These are phyloP conservation scores for Callyntrura guangdongensis DNA, from an alignment of 2,888 invertebrate genomes.

Conservation along the genomic window DNA sequence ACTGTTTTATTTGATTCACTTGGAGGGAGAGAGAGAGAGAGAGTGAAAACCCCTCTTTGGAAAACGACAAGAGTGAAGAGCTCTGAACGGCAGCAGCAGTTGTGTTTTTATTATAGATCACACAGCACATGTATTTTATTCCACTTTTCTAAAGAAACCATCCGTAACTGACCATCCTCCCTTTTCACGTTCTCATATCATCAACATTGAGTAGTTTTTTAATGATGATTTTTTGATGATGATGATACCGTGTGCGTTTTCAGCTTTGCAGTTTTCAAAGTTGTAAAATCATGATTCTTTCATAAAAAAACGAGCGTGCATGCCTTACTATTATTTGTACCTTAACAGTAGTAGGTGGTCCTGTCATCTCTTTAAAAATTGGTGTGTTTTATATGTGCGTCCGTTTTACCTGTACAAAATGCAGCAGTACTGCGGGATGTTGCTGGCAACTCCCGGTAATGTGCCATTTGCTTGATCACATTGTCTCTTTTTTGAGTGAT, in stretches of 20 bases:
- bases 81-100: too few relatives aligned
- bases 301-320: neutral
- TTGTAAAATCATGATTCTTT: constrained; percentile 57
- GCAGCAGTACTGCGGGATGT: neutral
- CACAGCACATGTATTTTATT: neutral
- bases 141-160: constrained; percentile 61
- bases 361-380: constrained; percentile 70
- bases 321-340: constrained; percentile 69
- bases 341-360: constrained; percentile 75
- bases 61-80: neutral
- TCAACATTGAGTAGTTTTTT: constrained; percentile 6
- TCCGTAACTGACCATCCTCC: constrained; percentile 72
- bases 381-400: neutral
- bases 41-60: constrained; percentile 22
- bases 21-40: too few relatives aligned
- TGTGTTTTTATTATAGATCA: constrained; percentile 8
- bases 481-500: constrained; percentile 52
- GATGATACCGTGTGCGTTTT: constrained; percentile 44
- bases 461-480: constrained; percentile 40
- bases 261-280: constrained; percentile 47
- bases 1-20: constrained; percentile 20
- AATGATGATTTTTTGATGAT: constrained; percentile 72
- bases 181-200: neutral
- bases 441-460: neutral
- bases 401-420: neutral